Percentiles rank a stretch among this genome's conserved stretches.
Conservation (phyloP, 1,140 invertebrate genomes). For the Pseudomyrmex flavicornis region DNA sequence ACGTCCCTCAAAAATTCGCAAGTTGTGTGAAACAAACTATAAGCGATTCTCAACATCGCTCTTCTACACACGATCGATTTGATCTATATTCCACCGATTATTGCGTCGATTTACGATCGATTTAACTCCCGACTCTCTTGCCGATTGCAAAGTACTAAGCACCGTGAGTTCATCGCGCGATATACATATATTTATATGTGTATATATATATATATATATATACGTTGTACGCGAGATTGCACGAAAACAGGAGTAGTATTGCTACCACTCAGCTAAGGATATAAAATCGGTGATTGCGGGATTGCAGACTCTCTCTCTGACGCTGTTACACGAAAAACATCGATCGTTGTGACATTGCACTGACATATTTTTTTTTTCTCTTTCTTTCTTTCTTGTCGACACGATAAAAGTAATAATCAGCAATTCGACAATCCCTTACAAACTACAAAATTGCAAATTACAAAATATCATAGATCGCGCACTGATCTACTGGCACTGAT, state of each 20-base stretch:
- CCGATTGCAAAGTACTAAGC: constrained; percentile 53
- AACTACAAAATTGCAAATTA: constrained; percentile 43
- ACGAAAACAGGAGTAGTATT: constrained; percentile 44
- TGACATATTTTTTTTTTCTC: background rate
- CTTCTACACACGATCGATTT: constrained; percentile 20
- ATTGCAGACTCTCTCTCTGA: constrained; percentile 27
- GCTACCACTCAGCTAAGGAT: constrained; percentile 57
- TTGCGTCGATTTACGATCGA: constrained; percentile 54
- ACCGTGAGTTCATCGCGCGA: constrained; percentile 45
- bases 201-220: no score
- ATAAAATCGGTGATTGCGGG: constrained; percentile 47
- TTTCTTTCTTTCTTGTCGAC: background rate
- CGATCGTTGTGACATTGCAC: constrained; percentile 65
- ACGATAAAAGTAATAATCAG: constrained; percentile 35
- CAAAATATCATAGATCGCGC: constrained; percentile 34
- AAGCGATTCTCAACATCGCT: constrained; percentile 24
- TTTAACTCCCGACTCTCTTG: constrained; percentile 5
- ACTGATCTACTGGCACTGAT: constrained; percentile 50
- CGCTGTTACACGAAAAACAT: constrained; percentile 41
- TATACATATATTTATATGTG: background rate
- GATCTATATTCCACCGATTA: constrained; percentile 48
- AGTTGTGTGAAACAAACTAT: constrained; percentile 23
- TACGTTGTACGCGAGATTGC: constrained; percentile 55
- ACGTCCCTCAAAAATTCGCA: background rate
- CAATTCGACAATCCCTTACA: constrained; percentile 21